Evolutionary conservation across 2,797 vertebrate species (phyloP).

Genomic region (Euthynnus affinis): DNA sequence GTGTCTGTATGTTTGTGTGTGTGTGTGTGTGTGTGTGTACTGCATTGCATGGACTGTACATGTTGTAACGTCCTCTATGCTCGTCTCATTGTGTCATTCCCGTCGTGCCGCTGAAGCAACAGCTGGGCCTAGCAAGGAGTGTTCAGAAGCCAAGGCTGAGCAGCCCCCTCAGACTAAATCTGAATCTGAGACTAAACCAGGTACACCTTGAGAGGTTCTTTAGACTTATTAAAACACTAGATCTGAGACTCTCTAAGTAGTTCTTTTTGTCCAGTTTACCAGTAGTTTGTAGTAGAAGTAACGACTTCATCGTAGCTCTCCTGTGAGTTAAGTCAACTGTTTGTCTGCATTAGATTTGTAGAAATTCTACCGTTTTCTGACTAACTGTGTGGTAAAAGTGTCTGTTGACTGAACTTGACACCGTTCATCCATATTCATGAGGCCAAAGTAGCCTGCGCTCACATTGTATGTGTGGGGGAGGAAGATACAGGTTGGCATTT

Average conservation of each 20-base stretch:
- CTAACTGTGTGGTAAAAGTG: conserved; percentile 8
- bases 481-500: conserved; percentile 66
- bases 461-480: conserved; percentile 45
- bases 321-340: conserved; percentile 31
- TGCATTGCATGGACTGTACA: conserved; percentile 73
- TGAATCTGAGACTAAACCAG: conserved; percentile 77
- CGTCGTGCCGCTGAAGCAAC: conserved; percentile 69
- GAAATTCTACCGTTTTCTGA: conserved; percentile 13
- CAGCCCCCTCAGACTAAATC: conserved; percentile 71
- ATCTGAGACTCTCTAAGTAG: conserved; percentile 9
- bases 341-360: conserved; percentile 16
- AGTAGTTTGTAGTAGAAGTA: conserved; percentile 24
- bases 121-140: conserved; percentile 74
- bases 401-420: conserved; percentile 32
- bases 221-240: conserved; percentile 5
- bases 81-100: conserved; percentile 69
- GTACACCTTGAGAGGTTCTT: conserved; percentile 64
- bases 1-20: conserved; percentile 15
- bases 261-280: conserved; percentile 21
- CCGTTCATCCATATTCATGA: conserved; percentile 51
- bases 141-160: conserved; percentile 75
- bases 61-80: conserved; percentile 65
- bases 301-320: not conserved
- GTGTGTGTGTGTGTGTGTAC: conserved; percentile 38
- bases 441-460: conserved; percentile 39